A percentile compares a stretch with the other conserved stretches of the same genome.
Conservation (phyloP, 92 coral and sea anemone genomes). For the Heteractis magnifica region DNA sequence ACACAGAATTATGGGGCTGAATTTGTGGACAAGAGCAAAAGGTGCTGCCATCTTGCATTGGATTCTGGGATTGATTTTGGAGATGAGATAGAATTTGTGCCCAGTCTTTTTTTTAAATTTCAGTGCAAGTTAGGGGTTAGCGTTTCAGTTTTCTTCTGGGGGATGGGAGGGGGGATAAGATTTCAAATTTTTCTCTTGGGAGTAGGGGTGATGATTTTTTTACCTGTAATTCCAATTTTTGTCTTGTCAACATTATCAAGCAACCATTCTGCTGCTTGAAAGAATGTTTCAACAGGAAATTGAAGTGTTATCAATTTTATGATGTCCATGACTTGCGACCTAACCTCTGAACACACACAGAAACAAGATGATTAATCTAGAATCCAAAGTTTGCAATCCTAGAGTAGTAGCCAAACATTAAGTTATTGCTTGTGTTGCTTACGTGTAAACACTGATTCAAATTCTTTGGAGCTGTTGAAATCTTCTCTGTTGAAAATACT, state of each 20-base stretch:
- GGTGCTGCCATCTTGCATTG: too few species aligned
- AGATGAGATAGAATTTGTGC: too few species aligned
- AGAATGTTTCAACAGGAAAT: conserved; percentile 75
- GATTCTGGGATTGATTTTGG: too few species aligned
- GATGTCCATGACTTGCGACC: conserved; percentile 83
- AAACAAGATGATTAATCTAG: not conserved
- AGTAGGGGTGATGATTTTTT: not conserved
- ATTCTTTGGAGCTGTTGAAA: conserved; percentile 66
- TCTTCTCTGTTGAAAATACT: conserved; percentile 78
- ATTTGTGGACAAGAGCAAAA: too few species aligned
- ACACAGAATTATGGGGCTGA: too few species aligned
- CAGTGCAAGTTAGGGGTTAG: too few species aligned
- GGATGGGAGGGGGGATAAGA: too few species aligned
- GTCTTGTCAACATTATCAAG: conserved; percentile 45
- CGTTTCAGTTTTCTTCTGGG: too few species aligned
- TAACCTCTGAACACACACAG: conserved; percentile 53
- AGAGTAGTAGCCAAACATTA: not conserved
- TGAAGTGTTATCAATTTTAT: conserved; percentile 55
- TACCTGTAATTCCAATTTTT: conserved; percentile 28
- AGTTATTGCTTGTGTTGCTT: conserved; percentile 7
- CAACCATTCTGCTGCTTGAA: conserved; percentile 78
- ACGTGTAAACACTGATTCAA: conserved; percentile 72
- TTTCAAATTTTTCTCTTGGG: too few species aligned
- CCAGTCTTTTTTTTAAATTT: too few species aligned
- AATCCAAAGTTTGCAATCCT: not conserved